Base-by-base conservation (phyloP, 2,113 vertebrate species). In the Platycercus adscitus region DNA sequence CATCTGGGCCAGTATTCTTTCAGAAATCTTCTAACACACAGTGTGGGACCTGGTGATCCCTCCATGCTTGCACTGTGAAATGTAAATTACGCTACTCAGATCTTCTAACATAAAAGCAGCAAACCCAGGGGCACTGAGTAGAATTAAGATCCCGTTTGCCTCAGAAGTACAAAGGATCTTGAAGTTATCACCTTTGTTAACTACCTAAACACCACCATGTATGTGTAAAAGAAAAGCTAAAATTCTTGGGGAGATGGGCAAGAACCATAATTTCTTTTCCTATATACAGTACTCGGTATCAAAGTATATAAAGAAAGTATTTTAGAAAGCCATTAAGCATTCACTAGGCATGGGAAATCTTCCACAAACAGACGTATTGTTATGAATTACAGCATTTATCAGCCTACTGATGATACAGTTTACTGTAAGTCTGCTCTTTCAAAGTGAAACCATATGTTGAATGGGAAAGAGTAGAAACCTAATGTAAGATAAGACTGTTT, bases 391-490 rank as follows among this genome's bases (percentile, higher is more conserved):
- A 61, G 65, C 44, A 72, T 89, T 90, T 96, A 88, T 94, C 84
- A 94, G 75, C 91, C 61, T 81, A 21, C 81, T 88, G 79, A 88
- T 90, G 88, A 64, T 85, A 88, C n/a, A 23, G 33, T 94, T 96
- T 96, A 87, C 76, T 86, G 41, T 84, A 91, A 96, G 91, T 69
- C 80, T 94, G 56, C 25, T 56, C 80, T 81, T 94, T 72, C 81
- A 46, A 96, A 96, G 84, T 86, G 81, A 96, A 96, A 94, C 93
- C 95, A 93, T 93, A 95, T 96, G 95, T 87, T 87, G 35, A 60
- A 68, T 86, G 47, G 80, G 61, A 95, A 86, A 86, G 82, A 91
- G n/a, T 60, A 44, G 72, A 93, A 95, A 61, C 53, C 14, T 87
- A 72, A 60, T 39, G 56, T 85, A 96, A 95, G 94, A 95, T 96